Conservation (phyloP, 2,113 vertebrate species). For the Semicossyphus pulcher region DNA sequence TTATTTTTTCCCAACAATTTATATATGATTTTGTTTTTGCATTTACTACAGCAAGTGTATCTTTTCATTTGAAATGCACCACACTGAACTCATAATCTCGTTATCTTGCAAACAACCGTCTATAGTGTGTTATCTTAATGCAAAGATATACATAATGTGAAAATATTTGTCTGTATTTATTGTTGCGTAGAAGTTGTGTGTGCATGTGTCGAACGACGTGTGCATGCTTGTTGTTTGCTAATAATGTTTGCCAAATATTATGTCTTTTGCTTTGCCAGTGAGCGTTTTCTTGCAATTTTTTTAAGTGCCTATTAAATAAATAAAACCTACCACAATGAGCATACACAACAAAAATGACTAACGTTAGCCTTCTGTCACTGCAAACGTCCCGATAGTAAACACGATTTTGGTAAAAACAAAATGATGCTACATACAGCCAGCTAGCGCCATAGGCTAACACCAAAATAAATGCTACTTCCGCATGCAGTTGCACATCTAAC, state of each 20-base stretch:
- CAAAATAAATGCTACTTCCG: constrained; percentile 34
- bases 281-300: too few species aligned
- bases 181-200: too few species aligned
- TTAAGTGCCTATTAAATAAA: background rate
- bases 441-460: constrained; percentile 17
- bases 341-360: background rate
- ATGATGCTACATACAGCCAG: background rate
- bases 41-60: too few species aligned
- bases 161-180: background rate
- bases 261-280: background rate
- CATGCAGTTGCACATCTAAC: background rate
- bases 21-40: too few species aligned
- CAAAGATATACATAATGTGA: background rate
- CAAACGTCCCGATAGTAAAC: background rate
- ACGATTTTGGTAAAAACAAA: background rate
- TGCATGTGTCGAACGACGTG: too few species aligned
- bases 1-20: too few species aligned
- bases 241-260: background rate
- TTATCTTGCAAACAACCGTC: too few species aligned
- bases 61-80: too few species aligned
- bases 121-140: too few species aligned
- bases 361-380: background rate
- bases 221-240: background rate
- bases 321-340: constrained; percentile 28
- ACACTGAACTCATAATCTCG: too few species aligned